Evolutionary conservation across 2,797 vertebrate genomes (phyloP), one percentile per base, ranked within the genome.

Genomic region (Psittacula echo): DNA sequence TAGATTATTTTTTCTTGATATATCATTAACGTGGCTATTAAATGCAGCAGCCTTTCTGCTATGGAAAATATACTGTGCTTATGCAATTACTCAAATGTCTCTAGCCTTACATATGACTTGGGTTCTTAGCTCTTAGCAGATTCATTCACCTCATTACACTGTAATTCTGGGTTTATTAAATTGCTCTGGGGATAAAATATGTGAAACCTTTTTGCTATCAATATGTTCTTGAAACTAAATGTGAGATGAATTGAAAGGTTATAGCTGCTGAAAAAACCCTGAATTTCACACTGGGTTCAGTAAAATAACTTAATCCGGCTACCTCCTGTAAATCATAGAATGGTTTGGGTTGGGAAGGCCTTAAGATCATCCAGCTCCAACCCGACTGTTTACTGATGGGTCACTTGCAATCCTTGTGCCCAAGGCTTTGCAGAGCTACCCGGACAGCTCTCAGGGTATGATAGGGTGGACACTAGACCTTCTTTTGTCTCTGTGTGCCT

Each of bases 131-230:
- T 84, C 29, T 60, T 54, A 51, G 66, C 51, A 2, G 1, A 29
- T 66, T 39, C 45, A 18, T 85, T 81, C 29, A 77, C n/a, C 39
- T 26, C 29, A 27, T 65, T 71, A n/a, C 10, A 12, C 32, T 72
- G 32, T 77, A 68, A 60, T 71, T 85, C 39, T 75, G 41, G 22
- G n/a, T 71, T 80, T 89, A 85, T 75, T 89, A 42, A 47, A 60
- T 68, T 78, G 41, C 26, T 82, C 9, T 64, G 17, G 23, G n/a
- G 13, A 47, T 73, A 68, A 82, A 73, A 87, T n/a, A 32, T 19
- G 32, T 73, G 60, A 77, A 78, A 83, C 29, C 13, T 37, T 51
- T 68, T 73, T 42, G 42, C 24, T 29, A 15, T 66, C 29, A 37
- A 22, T 64, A 58, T 41, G 39, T 58, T 83, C 50, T 70, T 90